These are phyloP conservation scores for Diglossa cyanea DNA, from an alignment of 2,797 vertebrate species.

Conservation along the genomic window DNA sequence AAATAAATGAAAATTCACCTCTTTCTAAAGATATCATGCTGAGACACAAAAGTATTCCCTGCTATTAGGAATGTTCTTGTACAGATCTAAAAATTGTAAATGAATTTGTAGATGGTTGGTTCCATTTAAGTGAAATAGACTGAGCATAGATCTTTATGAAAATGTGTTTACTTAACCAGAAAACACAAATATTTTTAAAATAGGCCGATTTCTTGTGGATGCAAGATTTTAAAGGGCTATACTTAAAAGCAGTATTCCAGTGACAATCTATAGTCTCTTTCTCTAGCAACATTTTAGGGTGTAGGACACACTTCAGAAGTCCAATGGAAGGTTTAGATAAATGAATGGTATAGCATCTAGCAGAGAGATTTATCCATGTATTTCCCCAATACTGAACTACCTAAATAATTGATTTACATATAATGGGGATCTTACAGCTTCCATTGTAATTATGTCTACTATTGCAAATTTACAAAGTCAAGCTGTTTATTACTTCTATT, in stretches of 20 bases:
- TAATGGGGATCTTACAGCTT: background rate
- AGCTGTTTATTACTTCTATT: background rate
- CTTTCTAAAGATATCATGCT: slow-evolving; percentile 70
- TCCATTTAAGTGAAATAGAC: slow-evolving; percentile 75
- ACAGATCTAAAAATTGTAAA: slow-evolving; percentile 76
- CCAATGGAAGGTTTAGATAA: background rate
- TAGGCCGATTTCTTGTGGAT: slow-evolving; percentile 34
- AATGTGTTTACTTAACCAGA: slow-evolving; percentile 75
- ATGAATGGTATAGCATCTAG: background rate
- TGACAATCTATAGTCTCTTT: background rate
- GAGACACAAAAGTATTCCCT: slow-evolving; percentile 74
- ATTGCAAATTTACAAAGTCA: slow-evolving; percentile 47
- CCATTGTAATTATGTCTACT: slow-evolving; percentile 37
- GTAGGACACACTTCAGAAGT: background rate
- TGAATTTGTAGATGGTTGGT: slow-evolving; percentile 78
- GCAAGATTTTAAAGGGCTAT: slow-evolving; percentile 43
- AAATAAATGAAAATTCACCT: slow-evolving; percentile 78
- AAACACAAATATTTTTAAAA: slow-evolving; percentile 73
- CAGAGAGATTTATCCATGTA: background rate
- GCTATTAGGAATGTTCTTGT: slow-evolving; percentile 71
- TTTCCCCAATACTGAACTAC: slow-evolving; percentile 2
- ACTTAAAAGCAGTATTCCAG: slow-evolving; percentile 23
- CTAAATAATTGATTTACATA: background rate
- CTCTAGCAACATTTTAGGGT: background rate
- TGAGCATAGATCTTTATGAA: slow-evolving; percentile 69